Evolutionary conservation across 2,888 invertebrate genomes (phyloP).

Genomic region (Phrixothrix hirtus): DNA sequence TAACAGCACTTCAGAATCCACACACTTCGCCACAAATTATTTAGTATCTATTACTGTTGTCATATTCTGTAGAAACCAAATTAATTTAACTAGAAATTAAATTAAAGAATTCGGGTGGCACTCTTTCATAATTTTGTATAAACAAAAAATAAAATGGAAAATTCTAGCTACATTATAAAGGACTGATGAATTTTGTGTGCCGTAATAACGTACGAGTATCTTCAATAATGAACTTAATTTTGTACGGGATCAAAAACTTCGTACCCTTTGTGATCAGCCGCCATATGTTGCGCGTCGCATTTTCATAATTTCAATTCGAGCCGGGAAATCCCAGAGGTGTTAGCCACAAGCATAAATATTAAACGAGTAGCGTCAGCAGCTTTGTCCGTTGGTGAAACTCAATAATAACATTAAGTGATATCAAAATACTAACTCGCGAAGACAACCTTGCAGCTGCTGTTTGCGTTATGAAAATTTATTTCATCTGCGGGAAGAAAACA

Average conservation of each 20-base stretch:
- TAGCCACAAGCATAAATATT: slow-evolving; percentile 42
- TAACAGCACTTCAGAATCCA: slow-evolving; percentile 3
- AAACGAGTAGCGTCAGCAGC: slow-evolving; percentile 40
- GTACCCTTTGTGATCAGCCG: slow-evolving; percentile 26
- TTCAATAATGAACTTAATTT: slow-evolving; percentile 34
- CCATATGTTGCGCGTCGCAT: slow-evolving; percentile 32
- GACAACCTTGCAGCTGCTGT: slow-evolving; percentile 17
- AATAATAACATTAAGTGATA: slow-evolving; percentile 27
- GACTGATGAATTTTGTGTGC: too few species aligned
- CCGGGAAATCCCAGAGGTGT: slow-evolving; percentile 33
- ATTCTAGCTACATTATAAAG: too few species aligned
- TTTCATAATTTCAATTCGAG: slow-evolving; percentile 39
- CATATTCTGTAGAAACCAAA: too few species aligned
- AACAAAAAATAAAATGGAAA: too few species aligned
- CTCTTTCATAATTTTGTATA: too few species aligned
- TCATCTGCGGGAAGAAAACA: slow-evolving; percentile 3
- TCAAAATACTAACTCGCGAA: slow-evolving; percentile 21
- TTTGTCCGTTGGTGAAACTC: slow-evolving; percentile 26
- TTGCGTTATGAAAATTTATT: slow-evolving; percentile 21
- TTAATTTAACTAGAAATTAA: too few species aligned
- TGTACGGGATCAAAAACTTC: slow-evolving; percentile 31
- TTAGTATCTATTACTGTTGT: background rate
- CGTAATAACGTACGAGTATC: slow-evolving; percentile 12
- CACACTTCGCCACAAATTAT: background rate
- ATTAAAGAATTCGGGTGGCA: too few species aligned